These are phyloP conservation scores for Sphecodes monilicornis DNA, from an alignment of 2,888 invertebrate genomes.

Conservation along the genomic window DNA sequence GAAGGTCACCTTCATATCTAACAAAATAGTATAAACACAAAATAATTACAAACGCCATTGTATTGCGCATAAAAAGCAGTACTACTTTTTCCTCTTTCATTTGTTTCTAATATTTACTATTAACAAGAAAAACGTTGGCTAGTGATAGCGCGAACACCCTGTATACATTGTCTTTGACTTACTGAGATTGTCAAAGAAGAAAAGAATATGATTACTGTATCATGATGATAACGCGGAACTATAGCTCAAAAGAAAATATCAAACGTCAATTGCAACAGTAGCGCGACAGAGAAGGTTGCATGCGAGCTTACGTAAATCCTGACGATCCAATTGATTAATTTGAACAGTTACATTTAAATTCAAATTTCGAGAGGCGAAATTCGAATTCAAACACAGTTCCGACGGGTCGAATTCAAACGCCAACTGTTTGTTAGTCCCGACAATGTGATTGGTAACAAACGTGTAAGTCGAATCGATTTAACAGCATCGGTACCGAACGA, in stretches of 20 bases:
- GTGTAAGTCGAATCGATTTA: slow-evolving; percentile 47
- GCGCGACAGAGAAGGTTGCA: neutral
- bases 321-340: slow-evolving; percentile 8
- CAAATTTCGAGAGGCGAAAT: slow-evolving; percentile 8
- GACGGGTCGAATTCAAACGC: neutral
- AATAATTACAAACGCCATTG: no score
- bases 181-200: no score
- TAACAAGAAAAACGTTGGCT: no score
- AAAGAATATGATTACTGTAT: no score
- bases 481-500: slow-evolving; percentile 38
- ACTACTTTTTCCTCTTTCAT: no score
- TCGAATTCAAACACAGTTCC: neutral
- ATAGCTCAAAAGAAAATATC: neutral
- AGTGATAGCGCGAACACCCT: no score
- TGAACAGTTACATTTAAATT: slow-evolving; percentile 2
- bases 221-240: neutral
- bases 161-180: no score
- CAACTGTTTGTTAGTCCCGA: neutral
- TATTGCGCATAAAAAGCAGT: no score
- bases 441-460: slow-evolving; percentile 16
- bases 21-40: no score
- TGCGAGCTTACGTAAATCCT: neutral
- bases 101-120: no score
- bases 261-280: neutral
- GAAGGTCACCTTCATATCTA: no score